Conservation (phyloP, 1,140 invertebrate genomes). For the Solenopsis invicta region DNA sequence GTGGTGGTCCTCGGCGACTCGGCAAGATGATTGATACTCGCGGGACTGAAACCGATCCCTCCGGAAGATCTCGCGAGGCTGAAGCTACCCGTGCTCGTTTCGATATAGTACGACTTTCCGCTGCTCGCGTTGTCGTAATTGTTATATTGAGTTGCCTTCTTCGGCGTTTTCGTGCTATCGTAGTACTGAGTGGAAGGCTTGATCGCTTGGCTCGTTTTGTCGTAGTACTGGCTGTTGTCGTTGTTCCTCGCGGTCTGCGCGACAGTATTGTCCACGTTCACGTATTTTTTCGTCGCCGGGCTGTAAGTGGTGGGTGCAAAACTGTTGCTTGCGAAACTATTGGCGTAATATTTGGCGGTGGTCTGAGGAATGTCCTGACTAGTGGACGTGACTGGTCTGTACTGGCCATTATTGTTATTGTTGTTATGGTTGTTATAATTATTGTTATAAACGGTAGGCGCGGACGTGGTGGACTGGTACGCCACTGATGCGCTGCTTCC, state of each 20-base stretch:
- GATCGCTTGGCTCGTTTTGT: constrained; percentile 73
- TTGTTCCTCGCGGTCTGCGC: constrained; percentile 61
- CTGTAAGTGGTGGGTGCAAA: constrained; percentile 87
- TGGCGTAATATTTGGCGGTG: constrained; percentile 81
- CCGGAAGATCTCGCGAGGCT: constrained; percentile 80
- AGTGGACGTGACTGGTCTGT: constrained; percentile 74
- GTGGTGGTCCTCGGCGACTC: constrained; percentile 84
- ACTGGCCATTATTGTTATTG: constrained; percentile 75
- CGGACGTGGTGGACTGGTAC: constrained; percentile 79
- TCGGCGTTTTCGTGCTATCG: constrained; percentile 81
- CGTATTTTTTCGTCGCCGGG: constrained; percentile 82
- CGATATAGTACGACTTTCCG: constrained; percentile 79
- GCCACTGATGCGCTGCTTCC: constrained; percentile 76
- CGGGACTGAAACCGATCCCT: constrained; percentile 85
- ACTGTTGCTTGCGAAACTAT: constrained; percentile 86
- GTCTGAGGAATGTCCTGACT: constrained; percentile 72
- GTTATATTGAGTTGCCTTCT: constrained; percentile 82
- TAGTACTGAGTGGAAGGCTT: constrained; percentile 80
- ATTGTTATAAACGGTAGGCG: constrained; percentile 77
- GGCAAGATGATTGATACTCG: constrained; percentile 85
- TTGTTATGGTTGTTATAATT: constrained; percentile 78
- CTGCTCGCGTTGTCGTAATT: constrained; percentile 79
- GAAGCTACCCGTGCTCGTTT: constrained; percentile 81
- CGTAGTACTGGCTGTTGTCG: constrained; percentile 76
- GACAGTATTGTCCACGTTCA: constrained; percentile 57